A percentile compares a stretch with the other conserved stretches of the same genome.
phyloP scores from a whole-genome alignment of 1,140 invertebrate genomes.

The Idris sp. region DNA sequence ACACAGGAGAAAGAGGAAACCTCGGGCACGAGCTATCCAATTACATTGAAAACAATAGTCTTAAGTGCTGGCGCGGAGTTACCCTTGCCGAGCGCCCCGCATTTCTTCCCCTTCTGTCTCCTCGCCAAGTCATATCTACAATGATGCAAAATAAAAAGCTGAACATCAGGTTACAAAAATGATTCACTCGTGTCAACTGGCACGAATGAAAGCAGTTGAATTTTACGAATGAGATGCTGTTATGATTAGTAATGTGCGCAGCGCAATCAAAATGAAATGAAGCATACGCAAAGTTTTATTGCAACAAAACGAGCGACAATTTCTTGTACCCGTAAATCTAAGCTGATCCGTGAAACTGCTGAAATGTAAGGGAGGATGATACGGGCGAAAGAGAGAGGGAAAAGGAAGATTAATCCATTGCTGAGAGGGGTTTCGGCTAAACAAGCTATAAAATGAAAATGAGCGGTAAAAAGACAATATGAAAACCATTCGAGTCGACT shows the following conservation, averaged over 20 bases:
- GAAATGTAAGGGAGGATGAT: conserved; percentile 22
- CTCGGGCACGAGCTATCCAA: conserved; percentile 78
- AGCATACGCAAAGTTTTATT: conserved; percentile 52
- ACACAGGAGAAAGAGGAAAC: conserved; percentile 5
- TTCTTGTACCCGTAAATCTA: conserved; percentile 48
- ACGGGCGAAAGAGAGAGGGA: not conserved
- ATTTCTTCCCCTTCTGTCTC: conserved; percentile 36
- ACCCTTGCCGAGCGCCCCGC: conserved; percentile 34
- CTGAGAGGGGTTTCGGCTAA: conserved; percentile 66
- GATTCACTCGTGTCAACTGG: conserved; percentile 10
- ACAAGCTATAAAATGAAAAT: conserved; percentile 79
- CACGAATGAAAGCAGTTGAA: conserved; percentile 5
- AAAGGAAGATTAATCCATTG: conserved; percentile 72
- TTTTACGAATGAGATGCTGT: conserved; percentile 28
- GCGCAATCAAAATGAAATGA: conserved; percentile 48
- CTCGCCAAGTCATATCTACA: conserved; percentile 28
- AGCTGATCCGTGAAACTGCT: conserved; percentile 11
- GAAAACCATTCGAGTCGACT: conserved; percentile 73
- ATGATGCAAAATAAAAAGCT: conserved; percentile 17
- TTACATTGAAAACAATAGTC: conserved; percentile 80
- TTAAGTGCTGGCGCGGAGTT: conserved; percentile 75
- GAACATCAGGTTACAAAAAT: conserved; percentile 26
- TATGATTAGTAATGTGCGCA: conserved; percentile 30
- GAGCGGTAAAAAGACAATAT: conserved; percentile 79
- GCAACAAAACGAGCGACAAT: conserved; percentile 55